These are phyloP conservation scores for Globodera ellingtonae DNA, from an alignment of 1,140 invertebrate species.

Conservation along the genomic window DNA sequence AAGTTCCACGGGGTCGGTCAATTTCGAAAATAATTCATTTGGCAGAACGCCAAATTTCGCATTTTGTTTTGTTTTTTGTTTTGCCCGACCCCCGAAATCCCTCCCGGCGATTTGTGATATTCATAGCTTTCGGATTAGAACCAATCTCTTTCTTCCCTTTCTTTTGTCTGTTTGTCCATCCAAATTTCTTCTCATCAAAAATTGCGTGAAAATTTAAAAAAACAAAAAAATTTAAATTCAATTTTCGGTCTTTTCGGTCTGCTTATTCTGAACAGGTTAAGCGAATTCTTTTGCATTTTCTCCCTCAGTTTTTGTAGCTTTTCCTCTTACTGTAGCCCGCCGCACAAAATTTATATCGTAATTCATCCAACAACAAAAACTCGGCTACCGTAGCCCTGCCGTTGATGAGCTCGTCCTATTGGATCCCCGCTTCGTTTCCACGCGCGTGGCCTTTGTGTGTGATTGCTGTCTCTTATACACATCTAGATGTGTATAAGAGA, in stretches of 20 bases:
- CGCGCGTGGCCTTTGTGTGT: background rate
- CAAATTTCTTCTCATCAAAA: background rate
- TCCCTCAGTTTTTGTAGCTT: too few relatives aligned
- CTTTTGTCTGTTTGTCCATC: background rate
- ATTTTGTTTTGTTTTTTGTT: background rate
- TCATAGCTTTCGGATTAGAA: background rate
- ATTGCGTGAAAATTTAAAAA: too few relatives aligned
- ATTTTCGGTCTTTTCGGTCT: too few relatives aligned
- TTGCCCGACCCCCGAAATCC: background rate
- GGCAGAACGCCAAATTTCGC: background rate
- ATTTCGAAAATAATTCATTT: background rate
- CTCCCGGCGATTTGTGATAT: background rate
- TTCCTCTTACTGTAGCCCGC: too few relatives aligned
- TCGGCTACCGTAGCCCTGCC: background rate
- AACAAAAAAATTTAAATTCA: too few relatives aligned
- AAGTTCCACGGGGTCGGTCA: too few relatives aligned
- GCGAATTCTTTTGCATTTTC: too few relatives aligned
- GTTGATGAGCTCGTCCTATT: background rate
- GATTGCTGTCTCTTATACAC: too few relatives aligned
- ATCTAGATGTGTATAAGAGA: too few relatives aligned
- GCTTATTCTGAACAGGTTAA: too few relatives aligned
- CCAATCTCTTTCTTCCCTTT: background rate
- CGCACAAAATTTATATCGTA: too few relatives aligned
- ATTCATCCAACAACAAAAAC: too few relatives aligned
- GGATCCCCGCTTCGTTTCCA: slow-evolving; percentile 1